Conservation (phyloP, 2,888 invertebrate genomes). For the Mythimna ferrago region DNA sequence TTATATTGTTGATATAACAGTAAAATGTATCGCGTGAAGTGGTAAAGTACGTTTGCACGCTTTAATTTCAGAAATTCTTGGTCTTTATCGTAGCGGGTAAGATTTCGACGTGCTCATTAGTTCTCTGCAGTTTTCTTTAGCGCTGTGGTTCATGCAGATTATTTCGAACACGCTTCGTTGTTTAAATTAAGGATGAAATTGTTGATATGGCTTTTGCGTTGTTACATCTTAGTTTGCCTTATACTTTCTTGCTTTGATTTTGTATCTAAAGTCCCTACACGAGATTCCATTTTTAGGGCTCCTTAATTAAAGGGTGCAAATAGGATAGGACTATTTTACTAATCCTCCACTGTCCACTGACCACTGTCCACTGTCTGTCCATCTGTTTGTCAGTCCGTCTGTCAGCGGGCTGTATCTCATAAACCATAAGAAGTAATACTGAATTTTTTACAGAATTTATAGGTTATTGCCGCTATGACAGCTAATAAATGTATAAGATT, state of each 20-base stretch:
- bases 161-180: slow-evolving; percentile 22
- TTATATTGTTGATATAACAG: slow-evolving; percentile 15
- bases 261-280: not conserved
- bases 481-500: no score
- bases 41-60: slow-evolving; percentile 23
- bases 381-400: no score
- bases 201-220: not conserved
- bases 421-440: no score
- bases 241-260: not conserved
- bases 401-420: no score
- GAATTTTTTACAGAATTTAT: no score
- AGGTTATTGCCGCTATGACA: no score
- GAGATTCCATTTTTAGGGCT: no score
- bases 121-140: slow-evolving; percentile 21
- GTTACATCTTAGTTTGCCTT: not conserved
- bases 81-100: not conserved
- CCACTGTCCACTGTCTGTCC: no score
- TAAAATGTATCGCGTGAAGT: slow-evolving; percentile 24
- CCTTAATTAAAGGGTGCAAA: no score
- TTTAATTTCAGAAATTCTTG: slow-evolving; percentile 17
- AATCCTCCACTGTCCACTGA: no score
- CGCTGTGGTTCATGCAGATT: slow-evolving; percentile 21
- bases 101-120: slow-evolving; percentile 36
- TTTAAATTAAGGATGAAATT: not conserved
- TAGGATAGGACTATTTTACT: no score